Evolutionary conservation across 64 coral and sea anemone genomes (phyloP), one percentile per base, ranked within the genome.

Genomic region (Trachythela sp.): DNA sequence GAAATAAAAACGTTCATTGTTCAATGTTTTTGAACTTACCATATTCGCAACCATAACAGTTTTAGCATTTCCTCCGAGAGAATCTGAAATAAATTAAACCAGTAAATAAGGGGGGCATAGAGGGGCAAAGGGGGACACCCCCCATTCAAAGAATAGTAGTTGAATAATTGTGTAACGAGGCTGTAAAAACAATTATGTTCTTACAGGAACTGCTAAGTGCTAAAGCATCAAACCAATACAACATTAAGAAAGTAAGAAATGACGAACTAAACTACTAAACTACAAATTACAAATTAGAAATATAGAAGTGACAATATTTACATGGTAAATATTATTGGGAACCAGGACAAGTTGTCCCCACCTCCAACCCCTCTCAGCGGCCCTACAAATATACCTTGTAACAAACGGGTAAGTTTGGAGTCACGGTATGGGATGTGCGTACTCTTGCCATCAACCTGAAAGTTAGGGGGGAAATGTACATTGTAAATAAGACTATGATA

Each of bases 31-130:
- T 37, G 30, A 35, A 30, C 93, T 85, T 93, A 99, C 96, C 51
- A 99, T 89, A 38, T 99, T 99, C 14, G 96, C 96, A 45, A 99
- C 96, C 96, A 99, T 99, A 24, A 99, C 96, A 68, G 96, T 99
- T 39, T 87, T 93, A 18, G 96, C 96, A 77, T 99, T 99, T 49
- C 96, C 96, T 48, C 96, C 96, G 18, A 99, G 89, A 15, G 96
- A 99, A 86, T 99, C 96, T 99, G 77, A 10, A 42, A 32, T 77
- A 84, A 58, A 34, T 37, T 43, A 51, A n/a, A 10, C 4, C 35
- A 58, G 9, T 52, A 77, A 84, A 52, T 48, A 14, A 48, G 36
- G 24, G 20, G 0, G 18, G 45, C 11, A 50, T 18, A 77, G 35
- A 42, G 13, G 27, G 42, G n/a, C n/a, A n/a, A n/a, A n/a, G n/a